Evolutionary conservation across 2,797 vertebrate species (phyloP), one percentile per base, ranked within the genome.

Genomic region (Dipus sagitta): DNA sequence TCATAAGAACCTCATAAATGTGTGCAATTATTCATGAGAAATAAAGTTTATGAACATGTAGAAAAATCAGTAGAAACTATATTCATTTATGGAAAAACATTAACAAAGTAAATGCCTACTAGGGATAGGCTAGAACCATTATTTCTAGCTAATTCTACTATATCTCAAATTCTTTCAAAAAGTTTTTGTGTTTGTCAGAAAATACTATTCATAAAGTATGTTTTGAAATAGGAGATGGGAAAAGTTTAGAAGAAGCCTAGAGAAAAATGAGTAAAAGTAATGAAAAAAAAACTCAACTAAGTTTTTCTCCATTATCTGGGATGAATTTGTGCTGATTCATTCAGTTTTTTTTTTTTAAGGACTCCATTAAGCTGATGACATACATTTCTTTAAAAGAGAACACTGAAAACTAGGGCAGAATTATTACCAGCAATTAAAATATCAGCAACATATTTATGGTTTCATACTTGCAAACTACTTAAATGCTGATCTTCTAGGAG

Each of bases 381-480:
- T 89, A 72, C 2, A 91, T 87, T 91, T 91, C 42, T 60, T 82
- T 79, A 79, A 77, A 71, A 62, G 38, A 84, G 38, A 96, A 92
- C 17, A 94, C 10, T 54, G 77, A 89, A 88, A 93, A 75, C 80
- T 3, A 32, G 67, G n/a, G 77, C 38, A 92, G 60, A 94, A 86
- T 90, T 90, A 95, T 77, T 79, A 65, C 18, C 82, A 89, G 30
- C 75, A 76, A 92, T 88, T 70, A 94, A 86, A 95, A 58, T 70
- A 78, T 86, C 76, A 94, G 58, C 86, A 92, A 87, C 24, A 78
- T 77, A 93, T 92, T 94, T 93, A 90, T 28, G 87, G 30, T 86
- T 90, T 92, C 94, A 52, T 98, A 99, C 99, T 99, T 98, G 98
- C 88, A 98, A 91, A 94, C 94, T 98, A 94, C 82, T 97, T 95